Evolutionary conservation across 2,113 vertebrate species (phyloP).

Genomic region (Xyrauchen texanus): DNA sequence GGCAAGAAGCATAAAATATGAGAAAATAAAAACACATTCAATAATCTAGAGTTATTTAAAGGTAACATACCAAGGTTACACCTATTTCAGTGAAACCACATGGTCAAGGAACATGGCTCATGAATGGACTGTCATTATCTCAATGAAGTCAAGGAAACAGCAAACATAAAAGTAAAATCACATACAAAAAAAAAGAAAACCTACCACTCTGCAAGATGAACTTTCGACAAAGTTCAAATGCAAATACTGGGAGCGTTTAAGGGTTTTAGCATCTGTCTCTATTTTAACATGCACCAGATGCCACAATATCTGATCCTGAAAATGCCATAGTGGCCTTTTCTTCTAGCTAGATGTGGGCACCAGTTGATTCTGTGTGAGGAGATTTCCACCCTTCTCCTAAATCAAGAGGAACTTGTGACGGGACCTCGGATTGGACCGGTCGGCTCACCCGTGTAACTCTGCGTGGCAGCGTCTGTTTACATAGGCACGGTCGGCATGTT

Average conservation of each 20-base stretch:
- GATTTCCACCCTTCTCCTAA: background rate
- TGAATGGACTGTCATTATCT: constrained; percentile 73
- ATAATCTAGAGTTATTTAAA: constrained; percentile 60
- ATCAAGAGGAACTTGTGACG: constrained; percentile 5
- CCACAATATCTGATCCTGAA: constrained; percentile 10
- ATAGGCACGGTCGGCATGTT: constrained; percentile 81
- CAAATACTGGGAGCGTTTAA: constrained; percentile 37
- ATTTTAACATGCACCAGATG: constrained; percentile 22
- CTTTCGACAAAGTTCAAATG: constrained; percentile 10
- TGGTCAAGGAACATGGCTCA: constrained; percentile 71
- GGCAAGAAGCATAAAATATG: background rate
- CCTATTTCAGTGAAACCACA: constrained; percentile 67
- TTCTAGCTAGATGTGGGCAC: background rate
- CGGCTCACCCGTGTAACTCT: constrained; percentile 60
- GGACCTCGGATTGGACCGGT: constrained; percentile 33
- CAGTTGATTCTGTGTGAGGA: background rate
- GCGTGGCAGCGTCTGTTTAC: constrained; percentile 72
- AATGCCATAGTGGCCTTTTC: constrained; percentile 20
- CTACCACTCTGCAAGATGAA: constrained; percentile 8
- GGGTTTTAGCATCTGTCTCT: constrained; percentile 27
- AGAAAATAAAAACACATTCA: constrained; percentile 67
- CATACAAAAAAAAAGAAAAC: constrained; percentile 66
- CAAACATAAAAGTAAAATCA: constrained; percentile 73
- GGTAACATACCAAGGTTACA: constrained; percentile 63
- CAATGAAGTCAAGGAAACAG: constrained; percentile 61